A percentile compares a stretch with the other conserved stretches of the same genome.
These are phyloP conservation scores for Zoanthus solanderi DNA, from an alignment of 92 coral and sea anemone species.

Conservation along the genomic window DNA sequence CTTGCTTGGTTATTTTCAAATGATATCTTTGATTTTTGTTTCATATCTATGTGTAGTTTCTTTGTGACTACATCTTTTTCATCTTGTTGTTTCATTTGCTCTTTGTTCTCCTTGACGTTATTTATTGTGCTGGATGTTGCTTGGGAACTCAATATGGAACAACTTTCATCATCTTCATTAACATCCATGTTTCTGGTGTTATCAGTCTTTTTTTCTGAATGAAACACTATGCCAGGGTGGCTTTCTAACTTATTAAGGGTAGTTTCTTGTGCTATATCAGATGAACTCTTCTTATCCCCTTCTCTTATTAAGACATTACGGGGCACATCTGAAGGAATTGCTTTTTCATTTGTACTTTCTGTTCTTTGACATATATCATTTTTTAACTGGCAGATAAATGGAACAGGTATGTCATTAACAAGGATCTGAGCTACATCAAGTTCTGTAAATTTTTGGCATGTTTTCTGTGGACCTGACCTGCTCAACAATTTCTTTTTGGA, in stretches of 20 bases:
- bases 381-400: slow-evolving; percentile 61
- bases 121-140: neutral
- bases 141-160: neutral
- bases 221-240: neutral
- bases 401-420: slow-evolving; percentile 82
- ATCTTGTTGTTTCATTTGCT: neutral
- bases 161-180: neutral
- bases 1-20: neutral
- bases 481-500: neutral
- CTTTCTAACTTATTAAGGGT: neutral
- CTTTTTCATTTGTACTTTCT: neutral
- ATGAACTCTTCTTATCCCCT: neutral
- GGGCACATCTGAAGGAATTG: neutral
- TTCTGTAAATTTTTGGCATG: slow-evolving; percentile 67
- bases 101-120: neutral
- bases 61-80: neutral
- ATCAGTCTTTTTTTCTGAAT: neutral
- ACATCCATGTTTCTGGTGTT: neutral
- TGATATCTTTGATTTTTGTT: neutral
- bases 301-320: neutral
- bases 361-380: neutral
- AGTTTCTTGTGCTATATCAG: slow-evolving; percentile 17
- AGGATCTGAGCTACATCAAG: slow-evolving; percentile 96
- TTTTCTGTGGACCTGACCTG: neutral
- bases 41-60: neutral